Conservation (phyloP, 2,113 vertebrate genomes). For the Seriola quinqueradiata region DNA sequence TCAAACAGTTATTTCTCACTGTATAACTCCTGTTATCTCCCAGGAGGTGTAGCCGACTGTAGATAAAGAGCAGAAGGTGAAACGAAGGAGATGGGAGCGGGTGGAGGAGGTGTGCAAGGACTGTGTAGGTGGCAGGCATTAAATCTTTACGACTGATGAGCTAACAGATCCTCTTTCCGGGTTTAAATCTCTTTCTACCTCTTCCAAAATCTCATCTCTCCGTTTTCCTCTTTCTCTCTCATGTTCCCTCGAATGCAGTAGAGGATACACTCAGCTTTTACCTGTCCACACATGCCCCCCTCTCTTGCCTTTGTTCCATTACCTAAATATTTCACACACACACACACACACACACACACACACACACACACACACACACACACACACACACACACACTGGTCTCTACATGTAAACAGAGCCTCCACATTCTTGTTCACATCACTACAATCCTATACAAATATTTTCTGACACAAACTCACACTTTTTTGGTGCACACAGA, state of each 20-base stretch:
- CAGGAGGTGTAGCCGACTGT: not conserved
- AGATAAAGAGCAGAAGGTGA: not conserved
- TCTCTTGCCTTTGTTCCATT: constrained; percentile 3
- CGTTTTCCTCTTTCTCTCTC: constrained; percentile 7
- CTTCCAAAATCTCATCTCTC: not conserved
- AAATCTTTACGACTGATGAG: constrained; percentile 36
- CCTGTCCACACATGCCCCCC: constrained; percentile 65
- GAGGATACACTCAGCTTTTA: constrained; percentile 18
- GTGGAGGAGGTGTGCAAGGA: constrained; percentile 1
- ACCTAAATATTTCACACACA: constrained; percentile 36
- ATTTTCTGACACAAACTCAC: no score
- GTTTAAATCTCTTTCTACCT: constrained; percentile 1
- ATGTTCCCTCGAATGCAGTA: constrained; percentile 17
- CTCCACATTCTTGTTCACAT: not conserved
- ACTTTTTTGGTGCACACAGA: not conserved
- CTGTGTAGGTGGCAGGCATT: constrained; percentile 11
- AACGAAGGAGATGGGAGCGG: not conserved
- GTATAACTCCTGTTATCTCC: not conserved
- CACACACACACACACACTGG: not conserved
- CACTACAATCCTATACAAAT: not conserved
- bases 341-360: not conserved
- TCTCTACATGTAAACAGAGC: constrained; percentile 7
- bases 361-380: not conserved
- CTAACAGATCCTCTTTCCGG: constrained; percentile 5
- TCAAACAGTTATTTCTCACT: no score